Evolutionary conservation across 2,797 vertebrate genomes (phyloP).

Genomic region (Myiotriccus ornatus): DNA sequence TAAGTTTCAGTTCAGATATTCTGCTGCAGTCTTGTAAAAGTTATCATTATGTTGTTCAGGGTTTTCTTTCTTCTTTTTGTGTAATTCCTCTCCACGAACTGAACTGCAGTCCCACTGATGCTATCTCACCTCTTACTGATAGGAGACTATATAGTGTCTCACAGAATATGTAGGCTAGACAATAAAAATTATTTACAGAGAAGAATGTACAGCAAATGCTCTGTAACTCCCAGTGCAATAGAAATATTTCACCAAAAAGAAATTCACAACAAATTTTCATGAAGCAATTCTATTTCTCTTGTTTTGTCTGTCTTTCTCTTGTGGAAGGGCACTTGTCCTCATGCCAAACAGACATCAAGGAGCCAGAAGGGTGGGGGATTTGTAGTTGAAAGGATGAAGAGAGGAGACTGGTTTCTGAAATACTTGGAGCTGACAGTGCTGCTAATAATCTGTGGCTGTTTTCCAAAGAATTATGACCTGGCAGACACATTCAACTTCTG

Average conservation of each 20-base stretch:
- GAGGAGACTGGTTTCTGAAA: neutral
- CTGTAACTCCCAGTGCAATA: neutral
- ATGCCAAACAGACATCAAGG: constrained; percentile 11
- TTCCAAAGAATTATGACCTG: constrained; percentile 17
- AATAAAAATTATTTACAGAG: neutral
- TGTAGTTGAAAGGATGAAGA: neutral
- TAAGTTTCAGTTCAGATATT: neutral
- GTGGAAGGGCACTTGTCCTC: neutral
- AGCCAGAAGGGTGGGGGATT: constrained; percentile 7
- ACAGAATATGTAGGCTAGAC: neutral
- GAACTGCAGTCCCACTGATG: neutral
- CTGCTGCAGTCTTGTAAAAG: neutral
- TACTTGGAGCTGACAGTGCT: neutral
- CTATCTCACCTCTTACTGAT: neutral
- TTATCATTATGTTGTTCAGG: neutral
- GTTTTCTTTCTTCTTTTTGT: neutral
- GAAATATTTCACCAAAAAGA: constrained; percentile 8
- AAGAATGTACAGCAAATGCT: neutral
- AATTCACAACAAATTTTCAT: neutral
- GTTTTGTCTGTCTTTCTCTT: neutral
- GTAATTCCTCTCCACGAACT: neutral
- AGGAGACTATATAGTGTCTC: neutral
- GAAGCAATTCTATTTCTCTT: neutral
- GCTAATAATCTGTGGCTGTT: neutral
- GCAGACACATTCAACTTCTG: neutral